Evolutionary conservation across 2,113 vertebrate genomes (phyloP).

Genomic region (Variabilichromis moorii): DNA sequence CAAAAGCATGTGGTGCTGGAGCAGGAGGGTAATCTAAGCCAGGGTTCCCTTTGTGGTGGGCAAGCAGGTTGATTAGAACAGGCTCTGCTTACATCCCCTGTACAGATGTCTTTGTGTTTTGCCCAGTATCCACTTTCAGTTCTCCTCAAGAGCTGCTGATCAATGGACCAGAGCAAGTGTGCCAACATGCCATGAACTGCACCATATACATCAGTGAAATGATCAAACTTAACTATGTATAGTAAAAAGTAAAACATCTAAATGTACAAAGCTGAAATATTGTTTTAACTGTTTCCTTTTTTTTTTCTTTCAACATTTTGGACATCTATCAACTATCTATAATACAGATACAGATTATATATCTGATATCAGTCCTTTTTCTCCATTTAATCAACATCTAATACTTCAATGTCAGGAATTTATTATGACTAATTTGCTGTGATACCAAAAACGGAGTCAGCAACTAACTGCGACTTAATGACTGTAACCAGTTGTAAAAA

Average conservation of each 20-base stretch:
- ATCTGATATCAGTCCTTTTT: background rate
- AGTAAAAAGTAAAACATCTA: background rate
- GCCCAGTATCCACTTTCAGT: constrained; percentile 58
- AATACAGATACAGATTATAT: background rate
- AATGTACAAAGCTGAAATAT: background rate
- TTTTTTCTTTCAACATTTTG: background rate
- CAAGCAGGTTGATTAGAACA: constrained; percentile 57
- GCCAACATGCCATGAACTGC: background rate
- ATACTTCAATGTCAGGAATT: background rate
- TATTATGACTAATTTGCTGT: background rate
- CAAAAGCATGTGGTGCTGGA: constrained; percentile 31
- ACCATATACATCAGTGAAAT: background rate
- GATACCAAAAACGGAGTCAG: background rate
- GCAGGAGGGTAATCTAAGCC: constrained; percentile 59
- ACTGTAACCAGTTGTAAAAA: background rate
- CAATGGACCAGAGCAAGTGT: constrained; percentile 4
- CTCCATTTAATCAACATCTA: background rate
- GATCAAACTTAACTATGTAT: background rate
- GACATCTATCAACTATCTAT: background rate
- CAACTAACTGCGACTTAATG: background rate
- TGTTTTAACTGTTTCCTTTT: background rate
- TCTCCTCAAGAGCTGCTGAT: constrained; percentile 19
- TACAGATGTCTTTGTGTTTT: constrained; percentile 55
- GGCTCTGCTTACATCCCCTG: constrained; percentile 55
- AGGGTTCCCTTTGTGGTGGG: constrained; percentile 67